Evolutionary conservation across 1,140 invertebrate species (phyloP).

Genomic region (Ceratoteleas bidentatus): DNA sequence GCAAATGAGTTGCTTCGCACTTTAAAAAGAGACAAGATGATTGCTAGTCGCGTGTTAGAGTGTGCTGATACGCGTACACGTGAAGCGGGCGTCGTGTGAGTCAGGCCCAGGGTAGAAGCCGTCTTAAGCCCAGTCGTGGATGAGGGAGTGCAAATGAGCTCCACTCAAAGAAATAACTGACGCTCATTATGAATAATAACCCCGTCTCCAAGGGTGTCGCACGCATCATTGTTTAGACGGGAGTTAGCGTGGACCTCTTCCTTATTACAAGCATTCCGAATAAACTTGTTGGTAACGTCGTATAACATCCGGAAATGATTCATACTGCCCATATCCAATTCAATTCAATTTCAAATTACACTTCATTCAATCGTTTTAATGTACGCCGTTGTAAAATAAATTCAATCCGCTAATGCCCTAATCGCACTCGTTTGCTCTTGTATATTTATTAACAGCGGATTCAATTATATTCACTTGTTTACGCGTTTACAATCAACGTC

Average conservation of each 20-base stretch:
- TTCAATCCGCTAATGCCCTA: slow-evolving; percentile 2
- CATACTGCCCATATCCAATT: slow-evolving; percentile 56
- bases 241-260: slow-evolving; percentile 70
- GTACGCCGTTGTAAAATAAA: slow-evolving; percentile 34
- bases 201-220: slow-evolving; percentile 78
- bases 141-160: slow-evolving; percentile 72
- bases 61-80: slow-evolving; percentile 35
- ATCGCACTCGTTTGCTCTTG: slow-evolving; percentile 6
- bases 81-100: slow-evolving; percentile 21
- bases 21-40: slow-evolving; percentile 71
- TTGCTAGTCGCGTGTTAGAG: slow-evolving; percentile 62
- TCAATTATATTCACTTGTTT: too few species aligned
- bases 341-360: slow-evolving; percentile 53
- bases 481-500: background rate
- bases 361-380: slow-evolving; percentile 43
- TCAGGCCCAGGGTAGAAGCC: slow-evolving; percentile 11
- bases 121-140: slow-evolving; percentile 20
- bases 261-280: slow-evolving; percentile 70
- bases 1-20: slow-evolving; percentile 77
- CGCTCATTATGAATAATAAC: slow-evolving; percentile 80
- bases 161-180: slow-evolving; percentile 80
- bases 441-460: background rate
- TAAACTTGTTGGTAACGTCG: slow-evolving; percentile 37
- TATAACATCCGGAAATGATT: slow-evolving; percentile 60
- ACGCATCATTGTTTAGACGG: slow-evolving; percentile 71